Base-by-base conservation (phyloP, 1,140 invertebrate genomes). In the Panulirus ornatus region DNA sequence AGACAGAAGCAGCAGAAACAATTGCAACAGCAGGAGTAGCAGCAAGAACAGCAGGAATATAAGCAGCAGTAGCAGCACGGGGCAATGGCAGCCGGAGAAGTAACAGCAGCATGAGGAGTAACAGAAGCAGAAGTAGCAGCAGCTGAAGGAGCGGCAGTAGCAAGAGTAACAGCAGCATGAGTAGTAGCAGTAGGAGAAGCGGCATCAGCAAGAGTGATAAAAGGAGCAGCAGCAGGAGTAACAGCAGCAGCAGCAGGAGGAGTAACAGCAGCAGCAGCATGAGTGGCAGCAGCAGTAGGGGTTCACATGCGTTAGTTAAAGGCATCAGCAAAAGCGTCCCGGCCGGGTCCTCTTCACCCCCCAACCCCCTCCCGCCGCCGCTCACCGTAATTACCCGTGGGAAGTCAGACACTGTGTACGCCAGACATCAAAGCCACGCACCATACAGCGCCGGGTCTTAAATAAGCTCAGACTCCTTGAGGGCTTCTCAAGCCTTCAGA, bases 71-170 rank as follows among this genome's bases (percentile, higher is more conserved):
- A 70, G 19, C 34, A 70, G 19, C 34, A 70, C n/a, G n/a, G n/a
- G n/a, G 34, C 34, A 22, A 22, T 70, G 22, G 19, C 34, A 70
- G 19, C 34, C 6, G 19, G n/a, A 22, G 19, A 6, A 34, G 19
- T 16, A 73, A 73, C 9, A 73, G 19, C 40, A 73, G n/a, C 19
- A 73, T 19, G 36, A 73, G n/a, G 16, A 73, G 42, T 73, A 73
- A 38, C 19, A 73, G n/a, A 38, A 73, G n/a, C 42, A 73, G n/a
- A 38, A 73, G n/a, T 73, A 73, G n/a, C 42, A 73, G n/a, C 42
- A 73, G n/a, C 42, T 16, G 1, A 9, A 70, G 22, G 9, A 70
- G 19, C 22, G 34, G 19, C 22, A 70, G 19, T 22, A 70, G 19
- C 22, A 70, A 58, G 9, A 58, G 22, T 22, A 58, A 58, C 51